Conservation (phyloP, 2,888 invertebrate species). For the Phyllotreta cruciferae region DNA sequence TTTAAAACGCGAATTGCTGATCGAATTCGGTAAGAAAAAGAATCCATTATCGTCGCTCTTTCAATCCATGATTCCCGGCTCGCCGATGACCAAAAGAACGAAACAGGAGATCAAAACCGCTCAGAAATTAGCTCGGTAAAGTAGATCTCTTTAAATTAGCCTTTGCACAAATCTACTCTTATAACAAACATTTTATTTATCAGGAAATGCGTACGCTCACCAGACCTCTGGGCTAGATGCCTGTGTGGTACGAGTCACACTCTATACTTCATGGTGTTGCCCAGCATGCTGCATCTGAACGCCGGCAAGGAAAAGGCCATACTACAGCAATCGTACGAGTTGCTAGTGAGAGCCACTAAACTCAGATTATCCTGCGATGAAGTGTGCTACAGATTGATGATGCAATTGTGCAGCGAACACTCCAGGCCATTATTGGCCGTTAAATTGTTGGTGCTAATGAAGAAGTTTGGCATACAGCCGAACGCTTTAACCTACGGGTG, state of each 20-base stretch:
- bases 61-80: constrained; percentile 69
- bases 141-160: background rate
- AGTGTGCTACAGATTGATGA: constrained; percentile 97
- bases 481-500: constrained; percentile 98
- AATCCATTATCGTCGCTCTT: constrained; percentile 54
- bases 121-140: constrained; percentile 77
- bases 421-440: constrained; percentile 94
- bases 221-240: constrained; percentile 93
- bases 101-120: constrained; percentile 95
- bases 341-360: constrained; percentile 87
- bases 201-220: constrained; percentile 60
- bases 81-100: constrained; percentile 91
- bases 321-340: constrained; percentile 82
- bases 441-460: constrained; percentile 89
- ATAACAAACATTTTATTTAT: constrained; percentile 2
- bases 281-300: constrained; percentile 78
- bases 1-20: constrained; percentile 67
- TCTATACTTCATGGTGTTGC: constrained; percentile 92
- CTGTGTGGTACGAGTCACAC: constrained; percentile 88
- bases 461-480: constrained; percentile 89
- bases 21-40: constrained; percentile 50
- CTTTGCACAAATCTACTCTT: background rate
- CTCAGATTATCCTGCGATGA: constrained; percentile 90
- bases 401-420: constrained; percentile 96
- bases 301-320: constrained; percentile 79